Evolutionary conservation across 2,113 vertebrate genomes (phyloP).

Genomic region (Eupsittula cactorum): DNA sequence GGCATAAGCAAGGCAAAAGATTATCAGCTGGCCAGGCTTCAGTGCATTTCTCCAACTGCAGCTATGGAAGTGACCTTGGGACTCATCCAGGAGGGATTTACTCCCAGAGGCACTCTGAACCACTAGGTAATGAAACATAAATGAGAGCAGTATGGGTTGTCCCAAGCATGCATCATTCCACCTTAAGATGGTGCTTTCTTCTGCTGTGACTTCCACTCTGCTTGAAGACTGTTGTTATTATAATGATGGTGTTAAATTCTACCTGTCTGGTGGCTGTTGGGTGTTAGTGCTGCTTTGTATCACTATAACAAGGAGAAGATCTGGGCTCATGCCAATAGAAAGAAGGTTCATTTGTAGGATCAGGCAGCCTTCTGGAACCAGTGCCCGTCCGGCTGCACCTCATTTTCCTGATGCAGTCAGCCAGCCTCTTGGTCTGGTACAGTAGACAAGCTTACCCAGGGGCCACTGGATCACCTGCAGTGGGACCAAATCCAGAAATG

Average conservation of each 20-base stretch:
- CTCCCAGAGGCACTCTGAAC: background rate
- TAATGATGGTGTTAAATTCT: background rate
- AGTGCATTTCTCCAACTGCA: background rate
- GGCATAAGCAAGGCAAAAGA: slow-evolving; percentile 21
- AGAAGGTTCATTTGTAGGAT: background rate
- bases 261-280: background rate
- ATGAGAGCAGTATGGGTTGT: background rate
- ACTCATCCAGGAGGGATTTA: slow-evolving; percentile 12
- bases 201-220: background rate
- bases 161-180: background rate
- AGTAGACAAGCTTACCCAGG: background rate
- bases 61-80: slow-evolving; percentile 45
- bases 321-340: background rate
- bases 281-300: background rate
- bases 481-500: background rate
- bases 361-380: background rate
- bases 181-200: background rate
- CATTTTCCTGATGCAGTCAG: fast-evolving
- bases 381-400: background rate
- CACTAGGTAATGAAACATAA: slow-evolving; percentile 28
- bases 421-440: background rate
- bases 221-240: background rate
- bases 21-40: slow-evolving; percentile 25
- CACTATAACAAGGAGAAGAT: background rate
- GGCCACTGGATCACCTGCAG: background rate